phyloP scores from a whole-genome alignment of 2,888 invertebrate species.

The Drosophila kuntzei region DNA sequence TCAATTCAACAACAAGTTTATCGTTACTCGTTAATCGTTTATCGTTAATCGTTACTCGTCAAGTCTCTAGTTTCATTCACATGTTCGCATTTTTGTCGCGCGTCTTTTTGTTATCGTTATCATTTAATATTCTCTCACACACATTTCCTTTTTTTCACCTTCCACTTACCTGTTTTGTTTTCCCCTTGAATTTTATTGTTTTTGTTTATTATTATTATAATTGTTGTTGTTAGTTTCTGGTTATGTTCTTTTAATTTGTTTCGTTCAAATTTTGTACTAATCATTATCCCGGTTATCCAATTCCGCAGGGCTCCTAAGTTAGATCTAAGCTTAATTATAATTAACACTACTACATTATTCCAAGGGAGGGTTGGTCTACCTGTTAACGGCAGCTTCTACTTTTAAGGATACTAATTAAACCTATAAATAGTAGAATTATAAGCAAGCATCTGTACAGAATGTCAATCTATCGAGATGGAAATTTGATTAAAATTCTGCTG shows the following conservation, averaged over 20 bases:
- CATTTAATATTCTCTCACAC: constrained; percentile 12
- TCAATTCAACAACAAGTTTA: constrained; percentile 31
- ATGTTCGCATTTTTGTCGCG: constrained; percentile 40
- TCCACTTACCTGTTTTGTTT: constrained; percentile 37
- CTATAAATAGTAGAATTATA: neutral
- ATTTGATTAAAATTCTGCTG: neutral
- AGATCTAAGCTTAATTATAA: constrained; percentile 31
- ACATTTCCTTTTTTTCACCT: neutral
- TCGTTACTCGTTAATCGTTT: constrained; percentile 32
- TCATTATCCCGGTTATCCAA: constrained; percentile 30
- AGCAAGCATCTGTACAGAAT: neutral
- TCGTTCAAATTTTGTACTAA: constrained; percentile 53
- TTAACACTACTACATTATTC: neutral
- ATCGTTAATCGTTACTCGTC: constrained; percentile 29
- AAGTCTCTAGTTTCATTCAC: constrained; percentile 9
- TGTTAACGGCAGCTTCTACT: neutral
- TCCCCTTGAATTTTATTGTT: constrained; percentile 7
- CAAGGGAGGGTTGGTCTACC: neutral
- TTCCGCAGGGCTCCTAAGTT: constrained; percentile 23
- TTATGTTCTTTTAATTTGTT: constrained; percentile 35
- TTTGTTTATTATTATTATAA: constrained; percentile 30
- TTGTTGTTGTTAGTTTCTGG: constrained; percentile 26
- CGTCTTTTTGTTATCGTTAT: constrained; percentile 13
- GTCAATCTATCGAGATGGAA: neutral
- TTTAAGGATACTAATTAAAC: constrained; percentile 1